These are phyloP conservation scores for Tubulanus polymorphus DNA, from an alignment of 2,888 invertebrate genomes.

Conservation along the genomic window DNA sequence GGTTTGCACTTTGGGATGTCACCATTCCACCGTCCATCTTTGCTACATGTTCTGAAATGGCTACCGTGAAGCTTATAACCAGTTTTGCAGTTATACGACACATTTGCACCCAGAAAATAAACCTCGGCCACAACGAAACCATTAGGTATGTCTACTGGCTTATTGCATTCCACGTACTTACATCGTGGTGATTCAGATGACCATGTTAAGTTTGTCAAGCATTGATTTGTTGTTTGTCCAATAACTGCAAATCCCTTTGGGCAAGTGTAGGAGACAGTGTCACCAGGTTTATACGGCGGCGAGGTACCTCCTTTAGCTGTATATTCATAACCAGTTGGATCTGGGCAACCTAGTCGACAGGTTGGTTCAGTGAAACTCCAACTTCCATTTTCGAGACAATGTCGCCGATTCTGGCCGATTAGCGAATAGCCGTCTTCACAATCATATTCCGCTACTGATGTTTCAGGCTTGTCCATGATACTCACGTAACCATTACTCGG, in stretches of 20 bases:
- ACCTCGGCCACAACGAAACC: constrained; percentile 5
- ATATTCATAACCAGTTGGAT: background rate
- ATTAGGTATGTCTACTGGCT: background rate
- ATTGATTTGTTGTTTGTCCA: background rate
- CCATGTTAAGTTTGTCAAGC: background rate
- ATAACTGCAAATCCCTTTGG: background rate
- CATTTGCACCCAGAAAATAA: constrained; percentile 1
- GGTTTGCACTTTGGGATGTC: constrained; percentile 24
- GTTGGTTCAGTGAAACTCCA: constrained; percentile 29
- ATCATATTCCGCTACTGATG: constrained; percentile 20
- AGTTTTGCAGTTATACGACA: constrained; percentile 25
- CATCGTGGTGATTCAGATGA: background rate
- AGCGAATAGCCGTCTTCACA: constrained; percentile 29
- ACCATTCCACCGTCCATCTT: constrained; percentile 24
- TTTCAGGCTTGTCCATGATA: background rate
- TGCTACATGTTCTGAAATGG: constrained; percentile 18
- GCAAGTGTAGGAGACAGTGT: background rate
- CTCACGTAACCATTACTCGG: background rate
- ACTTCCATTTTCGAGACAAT: constrained; percentile 26
- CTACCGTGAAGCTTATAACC: constrained; percentile 28
- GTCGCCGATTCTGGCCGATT: constrained; percentile 21
- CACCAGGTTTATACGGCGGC: background rate
- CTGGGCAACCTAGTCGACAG: constrained; percentile 12
- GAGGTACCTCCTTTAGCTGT: background rate
- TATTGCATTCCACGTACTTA: background rate